Conservation (phyloP, 2,797 vertebrate genomes). For the Anniella stebbinsi region DNA sequence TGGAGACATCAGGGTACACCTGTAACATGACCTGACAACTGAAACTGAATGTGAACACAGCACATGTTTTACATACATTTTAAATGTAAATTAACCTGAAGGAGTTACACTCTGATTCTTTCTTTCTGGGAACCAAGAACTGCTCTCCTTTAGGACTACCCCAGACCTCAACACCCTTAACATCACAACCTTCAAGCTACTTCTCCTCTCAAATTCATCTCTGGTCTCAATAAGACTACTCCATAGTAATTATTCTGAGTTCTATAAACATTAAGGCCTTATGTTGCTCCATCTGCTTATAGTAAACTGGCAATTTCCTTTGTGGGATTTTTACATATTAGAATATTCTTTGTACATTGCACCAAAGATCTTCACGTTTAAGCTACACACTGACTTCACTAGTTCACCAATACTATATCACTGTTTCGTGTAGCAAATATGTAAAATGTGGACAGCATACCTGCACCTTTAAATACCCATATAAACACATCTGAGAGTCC, state of each 20-base stretch:
- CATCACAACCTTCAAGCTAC: not conserved
- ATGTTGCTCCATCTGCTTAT: not conserved
- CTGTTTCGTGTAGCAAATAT: not conserved
- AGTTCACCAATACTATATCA: too few relatives aligned
- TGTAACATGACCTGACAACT: not conserved
- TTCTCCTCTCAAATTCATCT: not conserved
- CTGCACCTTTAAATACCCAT: not conserved
- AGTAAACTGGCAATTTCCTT: not conserved
- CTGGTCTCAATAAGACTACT: not conserved
- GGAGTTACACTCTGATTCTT: accelerated
- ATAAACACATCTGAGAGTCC: not conserved
- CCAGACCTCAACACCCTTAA: not conserved
- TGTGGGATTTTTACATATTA: not conserved
- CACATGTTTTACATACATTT: not conserved
- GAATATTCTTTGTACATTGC: not conserved
- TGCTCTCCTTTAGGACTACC: not conserved
- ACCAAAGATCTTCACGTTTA: not conserved
- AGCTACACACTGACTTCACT: not conserved
- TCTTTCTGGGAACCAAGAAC: not conserved
- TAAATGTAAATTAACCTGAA: not conserved
- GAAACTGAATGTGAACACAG: not conserved
- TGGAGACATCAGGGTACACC: not conserved
- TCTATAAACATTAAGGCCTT: not conserved
- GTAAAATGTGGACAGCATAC: not conserved
- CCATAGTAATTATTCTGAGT: not conserved